phyloP scores from a whole-genome alignment of 2,888 invertebrate genomes.

The Electrophaes corylata region DNA sequence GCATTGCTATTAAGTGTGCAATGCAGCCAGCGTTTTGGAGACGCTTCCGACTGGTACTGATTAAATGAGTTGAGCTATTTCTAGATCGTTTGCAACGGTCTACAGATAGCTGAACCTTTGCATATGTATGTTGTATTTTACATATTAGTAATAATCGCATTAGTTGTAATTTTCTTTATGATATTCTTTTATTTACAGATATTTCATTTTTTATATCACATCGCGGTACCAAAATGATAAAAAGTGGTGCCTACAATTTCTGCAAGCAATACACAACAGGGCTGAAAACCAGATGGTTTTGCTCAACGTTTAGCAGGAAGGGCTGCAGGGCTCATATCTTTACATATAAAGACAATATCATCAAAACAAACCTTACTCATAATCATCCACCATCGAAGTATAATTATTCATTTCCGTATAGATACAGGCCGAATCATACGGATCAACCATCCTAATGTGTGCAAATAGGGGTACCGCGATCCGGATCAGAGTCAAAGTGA shows the following conservation, averaged over 20 bases:
- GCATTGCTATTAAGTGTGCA: too few relatives aligned
- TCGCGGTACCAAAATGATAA: conserved; percentile 21
- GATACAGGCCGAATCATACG: neutral
- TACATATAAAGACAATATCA: conserved; percentile 27
- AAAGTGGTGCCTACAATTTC: conserved; percentile 21
- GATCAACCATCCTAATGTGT: neutral
- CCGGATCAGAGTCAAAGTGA: too few relatives aligned
- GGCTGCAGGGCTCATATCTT: conserved; percentile 40
- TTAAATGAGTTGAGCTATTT: too few relatives aligned
- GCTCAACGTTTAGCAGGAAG: conserved; percentile 41
- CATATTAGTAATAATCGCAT: too few relatives aligned
- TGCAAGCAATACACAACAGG: conserved; percentile 22
- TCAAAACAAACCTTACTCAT: conserved; percentile 21
- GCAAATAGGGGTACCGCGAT: too few relatives aligned
- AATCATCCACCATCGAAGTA: conserved; percentile 23
- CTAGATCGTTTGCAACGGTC: too few relatives aligned
- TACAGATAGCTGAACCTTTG: too few relatives aligned
- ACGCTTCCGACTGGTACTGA: too few relatives aligned
- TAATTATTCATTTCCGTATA: neutral
- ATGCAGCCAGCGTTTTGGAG: too few relatives aligned
- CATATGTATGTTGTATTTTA: too few relatives aligned
- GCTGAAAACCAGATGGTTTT: conserved; percentile 38
- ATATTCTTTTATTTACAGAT: neutral
- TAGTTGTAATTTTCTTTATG: too few relatives aligned
- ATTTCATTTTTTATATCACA: conserved; percentile 13